Percentiles rank a stretch among this genome's conserved stretches.
These are phyloP conservation scores for Myotis pilosus DNA, from an alignment of 2,797 vertebrate genomes.

Conservation along the genomic window DNA sequence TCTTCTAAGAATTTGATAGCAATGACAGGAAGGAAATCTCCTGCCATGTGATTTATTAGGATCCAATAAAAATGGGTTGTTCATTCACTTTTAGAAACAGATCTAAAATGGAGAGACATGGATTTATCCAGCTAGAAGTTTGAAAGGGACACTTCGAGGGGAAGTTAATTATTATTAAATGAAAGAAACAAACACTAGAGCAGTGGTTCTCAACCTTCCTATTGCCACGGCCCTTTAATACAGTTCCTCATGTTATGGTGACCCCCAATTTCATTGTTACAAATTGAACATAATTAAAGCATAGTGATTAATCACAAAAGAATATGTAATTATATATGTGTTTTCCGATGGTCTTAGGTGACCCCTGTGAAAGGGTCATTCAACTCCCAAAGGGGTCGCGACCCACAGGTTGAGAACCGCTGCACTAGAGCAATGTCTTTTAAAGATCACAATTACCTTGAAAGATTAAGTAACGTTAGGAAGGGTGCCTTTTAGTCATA, in stretches of 20 bases:
- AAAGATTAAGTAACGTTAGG: slow-evolving; percentile 63
- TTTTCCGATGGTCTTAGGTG: too few species aligned
- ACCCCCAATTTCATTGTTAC: too few species aligned
- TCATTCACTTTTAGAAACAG: background rate
- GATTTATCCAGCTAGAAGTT: slow-evolving; percentile 71
- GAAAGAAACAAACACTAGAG: slow-evolving; percentile 74
- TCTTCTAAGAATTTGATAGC: background rate
- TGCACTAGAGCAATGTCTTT: slow-evolving; percentile 66
- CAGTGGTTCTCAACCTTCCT: background rate
- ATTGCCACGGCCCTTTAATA: too few species aligned
- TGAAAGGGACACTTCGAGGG: slow-evolving; percentile 63
- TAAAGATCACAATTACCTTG: slow-evolving; percentile 67
- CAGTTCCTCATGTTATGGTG: too few species aligned
- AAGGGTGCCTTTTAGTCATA: slow-evolving; percentile 60
- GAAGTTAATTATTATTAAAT: slow-evolving; percentile 78
- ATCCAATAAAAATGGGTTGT: background rate
- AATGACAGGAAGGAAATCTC: background rate
- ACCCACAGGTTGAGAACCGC: too few species aligned
- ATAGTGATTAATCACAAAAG: too few species aligned
- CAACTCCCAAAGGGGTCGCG: too few species aligned
- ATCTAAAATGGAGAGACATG: slow-evolving; percentile 66
- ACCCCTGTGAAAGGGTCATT: too few species aligned
- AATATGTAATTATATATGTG: too few species aligned
- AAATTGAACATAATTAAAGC: too few species aligned
- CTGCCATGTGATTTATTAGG: background rate